phyloP scores from a whole-genome alignment of 1,140 invertebrate species.

The Anoplophora glabripennis region DNA sequence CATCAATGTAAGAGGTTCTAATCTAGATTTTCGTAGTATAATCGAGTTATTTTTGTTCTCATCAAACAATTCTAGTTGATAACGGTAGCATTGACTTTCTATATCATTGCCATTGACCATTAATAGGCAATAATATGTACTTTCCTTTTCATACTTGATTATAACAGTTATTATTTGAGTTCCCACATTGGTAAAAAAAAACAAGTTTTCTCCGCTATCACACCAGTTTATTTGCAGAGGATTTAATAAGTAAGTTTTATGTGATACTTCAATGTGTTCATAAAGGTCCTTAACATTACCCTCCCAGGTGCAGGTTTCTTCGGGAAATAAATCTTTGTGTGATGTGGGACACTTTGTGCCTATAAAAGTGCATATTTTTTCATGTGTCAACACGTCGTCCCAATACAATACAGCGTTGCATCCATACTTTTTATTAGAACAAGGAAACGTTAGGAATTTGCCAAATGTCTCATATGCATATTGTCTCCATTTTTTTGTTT shows the following conservation, averaged over 20 bases:
- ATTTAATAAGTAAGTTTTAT: slow-evolving; percentile 17
- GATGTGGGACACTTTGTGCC: slow-evolving; percentile 12
- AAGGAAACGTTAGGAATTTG: slow-evolving; percentile 22
- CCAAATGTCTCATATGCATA: slow-evolving; percentile 18
- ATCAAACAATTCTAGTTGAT: slow-evolving; percentile 24
- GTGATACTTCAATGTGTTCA: slow-evolving; percentile 11
- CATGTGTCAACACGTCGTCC: slow-evolving; percentile 20
- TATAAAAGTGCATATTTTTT: slow-evolving; percentile 21
- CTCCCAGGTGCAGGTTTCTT: slow-evolving; percentile 18
- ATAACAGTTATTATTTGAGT: slow-evolving; percentile 9
- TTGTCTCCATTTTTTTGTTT: slow-evolving; percentile 14
- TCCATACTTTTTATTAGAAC: slow-evolving; percentile 20
- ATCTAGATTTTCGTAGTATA: slow-evolving; percentile 18
- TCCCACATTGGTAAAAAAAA: slow-evolving; percentile 26
- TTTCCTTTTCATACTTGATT: slow-evolving; percentile 14
- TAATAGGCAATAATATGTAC: slow-evolving; percentile 13
- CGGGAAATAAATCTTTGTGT: slow-evolving; percentile 7
- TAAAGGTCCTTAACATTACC: slow-evolving; percentile 12
- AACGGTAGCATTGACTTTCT: slow-evolving; percentile 26
- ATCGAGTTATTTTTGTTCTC: slow-evolving; percentile 22
- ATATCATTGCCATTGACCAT: slow-evolving; percentile 23
- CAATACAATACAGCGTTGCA: slow-evolving; percentile 16
- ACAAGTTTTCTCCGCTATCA: slow-evolving; percentile 1
- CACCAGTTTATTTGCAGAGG: slow-evolving; percentile 17
- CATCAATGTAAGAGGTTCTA: slow-evolving; percentile 10